phyloP scores from a whole-genome alignment of 2,888 invertebrate genomes.

The Drosophila subsilvestris region DNA sequence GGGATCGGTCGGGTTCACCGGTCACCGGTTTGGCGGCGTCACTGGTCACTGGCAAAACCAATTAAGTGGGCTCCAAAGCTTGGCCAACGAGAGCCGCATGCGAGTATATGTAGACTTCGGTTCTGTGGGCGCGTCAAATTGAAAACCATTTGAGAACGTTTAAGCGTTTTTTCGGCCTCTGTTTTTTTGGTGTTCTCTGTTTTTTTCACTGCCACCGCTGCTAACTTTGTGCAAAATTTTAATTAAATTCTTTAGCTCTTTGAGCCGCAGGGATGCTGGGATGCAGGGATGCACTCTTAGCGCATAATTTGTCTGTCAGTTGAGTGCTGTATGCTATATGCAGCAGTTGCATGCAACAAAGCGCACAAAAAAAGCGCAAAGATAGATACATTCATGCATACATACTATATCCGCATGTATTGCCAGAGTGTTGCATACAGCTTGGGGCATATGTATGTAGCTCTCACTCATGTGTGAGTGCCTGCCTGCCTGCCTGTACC shows the following conservation, averaged over 20 bases:
- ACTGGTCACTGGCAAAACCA: constrained; percentile 48
- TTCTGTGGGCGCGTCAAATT: constrained; percentile 24
- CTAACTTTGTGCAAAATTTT: constrained; percentile 59
- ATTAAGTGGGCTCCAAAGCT: constrained; percentile 54
- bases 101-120: neutral
- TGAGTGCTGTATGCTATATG: constrained; percentile 12
- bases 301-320: constrained; percentile 71
- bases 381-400: neutral
- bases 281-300: constrained; percentile 58
- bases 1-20: neutral
- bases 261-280: constrained; percentile 53
- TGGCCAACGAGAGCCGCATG: neutral
- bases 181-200: constrained; percentile 25
- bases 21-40: neutral
- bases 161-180: constrained; percentile 8
- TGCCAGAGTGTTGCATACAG: constrained; percentile 49
- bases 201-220: constrained; percentile 14
- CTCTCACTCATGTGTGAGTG: neutral
- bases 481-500: neutral
- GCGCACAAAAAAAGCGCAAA: constrained; percentile 22
- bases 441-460: constrained; percentile 33
- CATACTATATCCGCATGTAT: constrained; percentile 4
- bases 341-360: constrained; percentile 16
- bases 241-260: constrained; percentile 74
- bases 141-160: constrained; percentile 40